These are phyloP conservation scores for Trididemnum clinides DNA, from an alignment of 23 tunicate species.

Conservation along the genomic window DNA sequence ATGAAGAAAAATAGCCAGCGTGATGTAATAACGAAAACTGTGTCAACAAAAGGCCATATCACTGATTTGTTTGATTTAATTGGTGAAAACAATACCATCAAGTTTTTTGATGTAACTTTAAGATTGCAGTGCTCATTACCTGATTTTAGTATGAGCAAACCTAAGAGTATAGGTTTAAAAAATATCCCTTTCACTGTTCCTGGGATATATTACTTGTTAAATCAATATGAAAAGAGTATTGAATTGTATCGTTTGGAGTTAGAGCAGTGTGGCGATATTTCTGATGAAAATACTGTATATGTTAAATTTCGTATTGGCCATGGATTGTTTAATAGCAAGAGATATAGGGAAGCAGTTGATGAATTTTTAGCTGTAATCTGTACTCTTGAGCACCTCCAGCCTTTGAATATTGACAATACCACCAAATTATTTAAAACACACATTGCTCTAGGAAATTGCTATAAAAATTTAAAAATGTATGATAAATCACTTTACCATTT, in stretches of 20 bases:
- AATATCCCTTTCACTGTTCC: background rate
- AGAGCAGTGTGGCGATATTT: too few relatives aligned
- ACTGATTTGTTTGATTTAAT: background rate
- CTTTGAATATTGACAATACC: background rate
- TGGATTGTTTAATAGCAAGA: background rate
- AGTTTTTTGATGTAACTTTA: background rate
- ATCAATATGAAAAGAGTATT: slow-evolving; percentile 8
- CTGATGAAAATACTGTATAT: background rate
- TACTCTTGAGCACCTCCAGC: background rate
- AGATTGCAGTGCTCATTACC: background rate
- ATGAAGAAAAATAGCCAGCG: background rate
- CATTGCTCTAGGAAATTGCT: slow-evolving; percentile 19
- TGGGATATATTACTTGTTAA: background rate
- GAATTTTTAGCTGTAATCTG: background rate
- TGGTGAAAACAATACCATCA: slow-evolving; percentile 8
- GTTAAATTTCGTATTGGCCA: background rate
- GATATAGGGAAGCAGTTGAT: background rate
- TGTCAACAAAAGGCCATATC: background rate
- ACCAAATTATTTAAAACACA: background rate
- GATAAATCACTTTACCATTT: background rate
- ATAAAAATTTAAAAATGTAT: background rate
- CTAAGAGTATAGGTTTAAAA: background rate
- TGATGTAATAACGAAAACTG: background rate
- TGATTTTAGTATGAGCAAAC: background rate
- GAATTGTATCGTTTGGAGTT: background rate